Base-by-base conservation (phyloP, 2,888 invertebrate species). In the Schizaphis graminum region DNA sequence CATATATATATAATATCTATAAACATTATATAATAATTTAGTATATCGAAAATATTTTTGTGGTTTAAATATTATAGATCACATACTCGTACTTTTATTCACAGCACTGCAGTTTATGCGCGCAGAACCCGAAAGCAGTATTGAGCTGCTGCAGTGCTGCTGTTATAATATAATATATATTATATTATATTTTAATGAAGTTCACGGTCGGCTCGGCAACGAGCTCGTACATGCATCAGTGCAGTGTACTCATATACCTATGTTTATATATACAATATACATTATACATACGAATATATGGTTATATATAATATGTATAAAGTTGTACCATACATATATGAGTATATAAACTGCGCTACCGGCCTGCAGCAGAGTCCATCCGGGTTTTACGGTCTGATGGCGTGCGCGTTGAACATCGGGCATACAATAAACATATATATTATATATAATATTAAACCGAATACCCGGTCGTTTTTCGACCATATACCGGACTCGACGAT, bases 361-460 rank as follows among this genome's bases (percentile, higher is more conserved):
- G 91, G 41, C n/a, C 53, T 35, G 77, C 35, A 77, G 21, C 77
- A 35, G 26, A 87, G 92, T 89, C 93, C 89, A 67, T 89, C 93
- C 93, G 93, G 89, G 67, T 93, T 91, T 93, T 84, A 93, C 93
- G 92, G 92, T 92, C 87, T 77, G 92, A 10, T 88, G 87, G 67
- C 41, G 21, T 21, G 77, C 8, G 77, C 77, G 77, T 35, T 35
- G 35, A 77, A 77, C 77, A 77, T 67, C 88, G 86, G 26, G 5
- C 61, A 44, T 77, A 57, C 41, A n/a, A 67, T 87, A n/a, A n/a
- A 53, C 1, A 53, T 88, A 35, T 24, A 53, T 5, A 24, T n/a
- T 11, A 49, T 49, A 49, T 49, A 49, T 49, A 11, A n/a, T 87
- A n/a, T 41, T n/a, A 61, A n/a, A 67, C 61, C n/a, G 67, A 44